These are phyloP conservation scores for Lithophane ornitopus DNA, from an alignment of 2,888 invertebrate genomes.

Conservation along the genomic window DNA sequence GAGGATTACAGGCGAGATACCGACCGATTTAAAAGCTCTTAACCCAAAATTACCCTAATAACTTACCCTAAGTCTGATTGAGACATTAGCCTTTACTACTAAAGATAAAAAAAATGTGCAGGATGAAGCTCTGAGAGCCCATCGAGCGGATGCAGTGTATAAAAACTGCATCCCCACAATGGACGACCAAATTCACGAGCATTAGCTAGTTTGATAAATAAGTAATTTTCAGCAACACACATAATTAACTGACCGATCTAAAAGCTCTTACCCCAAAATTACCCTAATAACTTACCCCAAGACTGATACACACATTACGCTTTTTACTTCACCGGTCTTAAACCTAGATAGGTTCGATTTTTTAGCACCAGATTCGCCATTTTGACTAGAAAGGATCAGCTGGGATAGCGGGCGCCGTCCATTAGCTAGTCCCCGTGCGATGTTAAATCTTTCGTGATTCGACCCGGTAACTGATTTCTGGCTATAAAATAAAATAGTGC, in stretches of 20 bases:
- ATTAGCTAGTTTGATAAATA: background rate
- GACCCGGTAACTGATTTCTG: constrained; percentile 45
- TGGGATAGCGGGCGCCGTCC: constrained; percentile 57
- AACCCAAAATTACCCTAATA: constrained; percentile 14
- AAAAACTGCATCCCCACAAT: too few relatives aligned
- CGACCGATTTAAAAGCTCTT: background rate
- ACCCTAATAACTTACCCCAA: constrained; percentile 28
- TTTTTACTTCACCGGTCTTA: constrained; percentile 23
- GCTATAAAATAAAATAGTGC: constrained; percentile 29
- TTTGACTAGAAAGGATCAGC: constrained; percentile 54
- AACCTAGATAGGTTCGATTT: constrained; percentile 43
- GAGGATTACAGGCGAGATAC: background rate
- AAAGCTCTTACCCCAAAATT: constrained; percentile 18
- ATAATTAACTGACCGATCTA: background rate
- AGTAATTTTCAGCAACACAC: background rate
- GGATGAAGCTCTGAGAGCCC: background rate
- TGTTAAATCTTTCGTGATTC: constrained; percentile 66
- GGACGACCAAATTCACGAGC: background rate
- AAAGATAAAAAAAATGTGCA: background rate
- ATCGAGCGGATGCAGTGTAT: background rate
- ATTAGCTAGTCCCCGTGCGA: constrained; percentile 63
- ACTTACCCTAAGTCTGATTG: constrained; percentile 19
- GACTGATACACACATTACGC: constrained; percentile 36
- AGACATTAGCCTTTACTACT: constrained; percentile 15
- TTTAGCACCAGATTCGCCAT: constrained; percentile 42